Evolutionary conservation across 1,140 invertebrate species (phyloP), one percentile per base, ranked within the genome.

Genomic region (Cyphomyrmex costatus): DNA sequence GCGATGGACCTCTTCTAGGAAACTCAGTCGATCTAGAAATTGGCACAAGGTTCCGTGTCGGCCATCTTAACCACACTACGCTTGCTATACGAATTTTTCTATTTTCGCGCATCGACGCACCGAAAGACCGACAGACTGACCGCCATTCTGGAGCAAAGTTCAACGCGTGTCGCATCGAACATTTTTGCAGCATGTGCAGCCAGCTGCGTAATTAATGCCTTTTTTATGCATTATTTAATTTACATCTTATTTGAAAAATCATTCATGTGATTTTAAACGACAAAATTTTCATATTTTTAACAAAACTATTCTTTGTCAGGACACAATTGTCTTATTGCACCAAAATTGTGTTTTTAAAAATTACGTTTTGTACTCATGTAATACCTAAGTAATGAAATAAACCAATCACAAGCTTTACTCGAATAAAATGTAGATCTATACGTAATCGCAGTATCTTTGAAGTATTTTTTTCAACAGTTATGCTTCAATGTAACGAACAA

Each of bases 21-120:
- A 93, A 92, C 91, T 74, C 84, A 88, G 88, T 56, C 65, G 83
- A 85, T 82, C 85, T 91, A 90, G 90, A 92, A 95, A 95, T 94
- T 94, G 93, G 94, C 94, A 94, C 94, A 94, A 94, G 92, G 90
- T 92, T 93, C 88, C 87, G 65, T 86, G 74, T 65, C 80, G 68
- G 84, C 82, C 89, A 88, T 85, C 88, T 91, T 88, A 49, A 76
- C 42, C 58, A 46, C 21, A 24, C 36, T 51, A 49, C 53, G 60
- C 65, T 74, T 83, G 78, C 71, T 60, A 76, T 53, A 42, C 53
- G 36, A 82, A 86, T 86, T 86, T 76, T 86, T 86, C 74, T 80
- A 88, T 86, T 86, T 86, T 79, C 49, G 60, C 78, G 53, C 68
- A 83, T 83, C 53, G 68, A 58, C 51, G 66, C 66, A 46, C 68